These are phyloP conservation scores for Miniopterus natalensis DNA, from an alignment of 2,113 vertebrate species.

Conservation along the genomic window DNA sequence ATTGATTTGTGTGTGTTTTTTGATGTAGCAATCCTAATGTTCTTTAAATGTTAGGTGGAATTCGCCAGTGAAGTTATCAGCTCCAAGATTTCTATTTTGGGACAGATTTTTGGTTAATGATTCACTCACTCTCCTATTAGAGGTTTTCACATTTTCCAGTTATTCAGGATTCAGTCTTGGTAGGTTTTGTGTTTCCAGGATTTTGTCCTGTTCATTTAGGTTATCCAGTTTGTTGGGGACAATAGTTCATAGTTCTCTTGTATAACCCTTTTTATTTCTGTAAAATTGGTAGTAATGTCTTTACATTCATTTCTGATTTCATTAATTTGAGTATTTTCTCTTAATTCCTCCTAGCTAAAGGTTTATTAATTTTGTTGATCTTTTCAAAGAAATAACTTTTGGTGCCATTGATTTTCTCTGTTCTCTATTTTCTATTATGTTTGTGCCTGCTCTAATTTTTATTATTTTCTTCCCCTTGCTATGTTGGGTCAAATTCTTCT, in stretches of 20 bases:
- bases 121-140: neutral
- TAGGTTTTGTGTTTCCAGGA: neutral
- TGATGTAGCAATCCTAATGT: neutral
- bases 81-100: neutral
- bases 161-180: neutral
- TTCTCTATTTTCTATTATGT: too few species aligned
- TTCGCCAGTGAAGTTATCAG: neutral
- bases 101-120: neutral
- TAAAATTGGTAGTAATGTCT: too few species aligned
- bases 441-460: too few species aligned
- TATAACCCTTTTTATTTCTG: neutral
- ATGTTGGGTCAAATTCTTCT: neutral
- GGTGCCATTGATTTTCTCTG: too few species aligned
- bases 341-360: too few species aligned
- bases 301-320: too few species aligned
- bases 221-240: neutral
- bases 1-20: neutral
- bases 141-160: neutral
- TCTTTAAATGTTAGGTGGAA: slow-evolving; percentile 1
- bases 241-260: neutral
- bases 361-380: too few species aligned
- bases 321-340: too few species aligned
- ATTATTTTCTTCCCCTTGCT: neutral
- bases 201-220: neutral
- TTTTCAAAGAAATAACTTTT: too few species aligned